Conservation (phyloP, 2,888 invertebrate genomes). For the Drosophila yooni region DNA sequence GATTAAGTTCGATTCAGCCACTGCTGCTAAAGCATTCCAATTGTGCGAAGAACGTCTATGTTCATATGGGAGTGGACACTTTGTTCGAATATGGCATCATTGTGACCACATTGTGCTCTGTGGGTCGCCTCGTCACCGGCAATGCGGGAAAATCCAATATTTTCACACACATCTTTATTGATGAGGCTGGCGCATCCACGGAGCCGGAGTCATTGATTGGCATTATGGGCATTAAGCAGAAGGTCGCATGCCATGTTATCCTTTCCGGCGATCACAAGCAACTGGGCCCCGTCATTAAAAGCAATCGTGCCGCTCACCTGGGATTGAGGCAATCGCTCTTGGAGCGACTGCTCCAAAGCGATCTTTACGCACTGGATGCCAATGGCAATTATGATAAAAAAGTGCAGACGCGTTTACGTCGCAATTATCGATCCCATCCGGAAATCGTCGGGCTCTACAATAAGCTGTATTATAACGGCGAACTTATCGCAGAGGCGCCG, state of each 20-base stretch:
- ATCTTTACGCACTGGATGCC: slow-evolving; percentile 82
- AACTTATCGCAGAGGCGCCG: slow-evolving; percentile 86
- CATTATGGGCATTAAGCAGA: slow-evolving; percentile 83
- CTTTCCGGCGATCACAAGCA: slow-evolving; percentile 91
- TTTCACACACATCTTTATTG: slow-evolving; percentile 90
- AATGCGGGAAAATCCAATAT: slow-evolving; percentile 52
- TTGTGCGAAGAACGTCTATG: slow-evolving; percentile 58
- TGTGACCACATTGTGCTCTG: slow-evolving; percentile 88
- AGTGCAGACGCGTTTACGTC: slow-evolving; percentile 90
- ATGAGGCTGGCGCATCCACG: slow-evolving; percentile 91
- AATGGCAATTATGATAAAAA: slow-evolving; percentile 86
- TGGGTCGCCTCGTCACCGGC: slow-evolving; percentile 85
- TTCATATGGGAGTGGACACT: slow-evolving; percentile 23
- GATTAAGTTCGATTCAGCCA: slow-evolving; percentile 65
- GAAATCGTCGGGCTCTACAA: slow-evolving; percentile 89
- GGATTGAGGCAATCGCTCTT: slow-evolving; percentile 87
- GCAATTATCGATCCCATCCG: slow-evolving; percentile 91
- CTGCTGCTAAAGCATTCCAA: slow-evolving; percentile 84
- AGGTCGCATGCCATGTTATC: slow-evolving; percentile 86
- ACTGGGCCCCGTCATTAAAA: slow-evolving; percentile 88
- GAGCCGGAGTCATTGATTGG: slow-evolving; percentile 89
- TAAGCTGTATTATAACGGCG: slow-evolving; percentile 89
- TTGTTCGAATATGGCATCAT: slow-evolving; percentile 87
- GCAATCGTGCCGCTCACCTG: slow-evolving; percentile 73
- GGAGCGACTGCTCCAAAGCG: slow-evolving; percentile 88